Evolutionary conservation across 2,888 invertebrate genomes (phyloP).

Genomic region (Eulithis prunata): DNA sequence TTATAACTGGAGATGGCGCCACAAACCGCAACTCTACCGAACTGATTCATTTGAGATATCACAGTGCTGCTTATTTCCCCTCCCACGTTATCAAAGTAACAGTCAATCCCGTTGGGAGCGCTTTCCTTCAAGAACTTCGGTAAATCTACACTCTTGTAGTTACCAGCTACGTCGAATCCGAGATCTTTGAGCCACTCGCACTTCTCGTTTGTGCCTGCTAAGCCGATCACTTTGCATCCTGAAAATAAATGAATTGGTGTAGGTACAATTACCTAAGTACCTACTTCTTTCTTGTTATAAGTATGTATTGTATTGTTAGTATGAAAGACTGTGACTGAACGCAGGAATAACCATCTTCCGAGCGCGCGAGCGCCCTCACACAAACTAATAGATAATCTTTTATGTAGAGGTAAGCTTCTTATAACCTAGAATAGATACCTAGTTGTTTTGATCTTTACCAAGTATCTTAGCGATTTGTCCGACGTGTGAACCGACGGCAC

Average conservation of each 20-base stretch:
- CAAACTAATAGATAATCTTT: too few relatives aligned
- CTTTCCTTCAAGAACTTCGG: constrained; percentile 81
- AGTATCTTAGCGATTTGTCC: constrained; percentile 90
- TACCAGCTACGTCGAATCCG: constrained; percentile 88
- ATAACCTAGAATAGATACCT: too few relatives aligned
- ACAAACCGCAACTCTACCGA: constrained; percentile 86
- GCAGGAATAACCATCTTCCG: too few relatives aligned
- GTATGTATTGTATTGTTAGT: too few relatives aligned
- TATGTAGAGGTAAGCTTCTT: too few relatives aligned
- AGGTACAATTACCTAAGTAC: background rate
- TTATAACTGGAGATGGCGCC: constrained; percentile 88
- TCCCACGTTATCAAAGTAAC: constrained; percentile 91
- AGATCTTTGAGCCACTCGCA: constrained; percentile 87
- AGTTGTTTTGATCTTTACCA: constrained; percentile 56
- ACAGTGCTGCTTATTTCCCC: constrained; percentile 86
- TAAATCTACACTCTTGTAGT: constrained; percentile 87
- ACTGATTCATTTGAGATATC: constrained; percentile 85
- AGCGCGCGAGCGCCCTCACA: too few relatives aligned
- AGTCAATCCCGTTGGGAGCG: constrained; percentile 89
- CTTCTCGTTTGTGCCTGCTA: constrained; percentile 89
- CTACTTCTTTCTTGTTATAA: too few relatives aligned
- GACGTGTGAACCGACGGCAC: constrained; percentile 89
- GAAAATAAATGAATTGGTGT: constrained; percentile 30
- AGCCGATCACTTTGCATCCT: constrained; percentile 88
- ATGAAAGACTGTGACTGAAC: too few relatives aligned